phyloP scores from a whole-genome alignment of 2,888 invertebrate species.

The Cistogaster globosa region DNA sequence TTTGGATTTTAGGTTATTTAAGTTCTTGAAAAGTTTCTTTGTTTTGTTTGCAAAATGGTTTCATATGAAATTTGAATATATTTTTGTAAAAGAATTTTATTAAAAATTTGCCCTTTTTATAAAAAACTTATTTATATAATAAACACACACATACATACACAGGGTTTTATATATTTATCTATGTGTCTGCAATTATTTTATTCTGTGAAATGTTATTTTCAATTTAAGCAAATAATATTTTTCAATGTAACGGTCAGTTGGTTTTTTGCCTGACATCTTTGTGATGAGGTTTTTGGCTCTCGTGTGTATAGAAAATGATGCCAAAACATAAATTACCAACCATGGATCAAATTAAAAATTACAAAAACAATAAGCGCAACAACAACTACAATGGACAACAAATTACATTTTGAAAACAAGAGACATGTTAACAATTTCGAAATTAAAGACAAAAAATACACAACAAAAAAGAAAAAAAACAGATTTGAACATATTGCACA shows the following conservation, averaged over 20 bases:
- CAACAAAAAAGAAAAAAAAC: constrained; percentile 16
- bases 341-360: constrained; percentile 56
- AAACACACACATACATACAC: no score
- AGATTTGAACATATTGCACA: constrained; percentile 43
- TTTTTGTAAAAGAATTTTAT: no score
- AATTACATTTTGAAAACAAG: constrained; percentile 63
- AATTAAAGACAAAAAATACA: constrained; percentile 45
- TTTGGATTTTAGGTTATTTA: constrained; percentile 8
- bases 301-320: constrained; percentile 58
- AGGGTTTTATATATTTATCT: neutral
- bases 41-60: neutral
- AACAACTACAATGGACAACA: constrained; percentile 50
- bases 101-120: no score
- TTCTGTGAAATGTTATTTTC: constrained; percentile 3
- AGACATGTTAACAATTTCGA: constrained; percentile 61
- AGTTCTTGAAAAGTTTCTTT: constrained; percentile 1
- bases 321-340: constrained; percentile 66
- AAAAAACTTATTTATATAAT: no score
- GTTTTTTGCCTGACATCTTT: constrained; percentile 62
- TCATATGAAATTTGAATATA: no score
- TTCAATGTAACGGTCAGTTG: constrained; percentile 64
- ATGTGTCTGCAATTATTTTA: constrained; percentile 8
- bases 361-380: constrained; percentile 17
- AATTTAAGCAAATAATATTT: constrained; percentile 14
- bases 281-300: constrained; percentile 68